Evolutionary conservation across 2,888 invertebrate genomes (phyloP), one percentile per base, ranked within the genome.

Genomic region (Epistrophe grossulariae): DNA sequence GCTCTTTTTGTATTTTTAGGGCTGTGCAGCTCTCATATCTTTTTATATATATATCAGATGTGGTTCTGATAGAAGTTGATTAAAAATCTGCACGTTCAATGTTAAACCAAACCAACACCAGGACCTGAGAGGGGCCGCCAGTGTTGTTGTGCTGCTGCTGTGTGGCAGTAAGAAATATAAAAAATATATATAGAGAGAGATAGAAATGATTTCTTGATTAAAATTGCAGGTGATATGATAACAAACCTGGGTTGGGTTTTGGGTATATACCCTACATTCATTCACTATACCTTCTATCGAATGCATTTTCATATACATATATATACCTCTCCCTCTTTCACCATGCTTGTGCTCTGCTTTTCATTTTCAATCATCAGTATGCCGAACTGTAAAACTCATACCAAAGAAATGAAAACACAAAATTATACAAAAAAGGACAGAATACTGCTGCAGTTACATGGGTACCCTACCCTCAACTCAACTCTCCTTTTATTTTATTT

Each of bases 201-300:
- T 31, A 52, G 48, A 71, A 78, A 83, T 83, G 83, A 83, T 87
- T 83, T 83, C 87, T 87, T 87, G 87, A 83, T 87, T 87, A 87
- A 87, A 87, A 87, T 79, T 87, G 74, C 76, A 87, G 83, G 87
- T 87, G 83, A 62, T 43, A 79, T 83, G 83, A 87, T 83, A 87
- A 83, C 72, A 83, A 83, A 66, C 62, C 15, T 8, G 24, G 40
- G 15, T 62, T 19, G 38, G 38, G 35, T 59, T 1, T 15, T 28
- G 7, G 28, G 7, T 1, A 1, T 0, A n/a, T n/a, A n/a, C n/a
- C n/a, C n/a, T n/a, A n/a, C n/a, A n/a, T n/a, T n/a, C n/a, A n/a
- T n/a, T n/a, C n/a, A n/a, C n/a, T 57, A 52, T 52, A 13, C 11
- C 13, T 59, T 8, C 59, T 35, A 38, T 60, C 38, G 59, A 60